A percentile compares a stretch with the other conserved stretches of the same genome.
phyloP scores from a whole-genome alignment of 2,888 invertebrate species.

The Clostera curtula region DNA sequence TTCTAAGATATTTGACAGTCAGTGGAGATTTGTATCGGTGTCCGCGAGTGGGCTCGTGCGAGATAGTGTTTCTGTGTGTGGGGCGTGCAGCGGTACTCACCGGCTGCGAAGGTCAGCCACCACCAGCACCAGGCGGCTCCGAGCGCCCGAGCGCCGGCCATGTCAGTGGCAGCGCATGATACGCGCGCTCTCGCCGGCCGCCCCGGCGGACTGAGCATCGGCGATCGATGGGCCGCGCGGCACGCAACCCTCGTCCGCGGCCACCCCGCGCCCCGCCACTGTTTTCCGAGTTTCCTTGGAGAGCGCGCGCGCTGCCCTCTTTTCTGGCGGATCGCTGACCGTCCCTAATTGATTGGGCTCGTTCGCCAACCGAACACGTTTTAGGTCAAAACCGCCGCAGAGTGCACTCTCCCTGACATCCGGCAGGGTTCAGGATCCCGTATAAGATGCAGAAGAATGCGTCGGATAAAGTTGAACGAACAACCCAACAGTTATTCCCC shows the following conservation, averaged over 20 bases:
- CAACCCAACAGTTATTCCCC: too few relatives aligned
- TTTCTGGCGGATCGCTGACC: constrained; percentile 71
- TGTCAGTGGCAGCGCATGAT: constrained; percentile 71
- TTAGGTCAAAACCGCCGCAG: constrained; percentile 69
- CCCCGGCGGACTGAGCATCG: constrained; percentile 68
- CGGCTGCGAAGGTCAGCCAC: constrained; percentile 71
- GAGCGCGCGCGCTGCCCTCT: constrained; percentile 76
- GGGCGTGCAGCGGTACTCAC: constrained; percentile 67
- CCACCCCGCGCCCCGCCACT: constrained; percentile 47
- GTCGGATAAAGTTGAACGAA: too few relatives aligned
- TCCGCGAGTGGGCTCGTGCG: too few relatives aligned
- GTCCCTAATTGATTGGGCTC: constrained; percentile 71
- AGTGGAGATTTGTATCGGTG: too few relatives aligned
- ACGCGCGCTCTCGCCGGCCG: constrained; percentile 73
- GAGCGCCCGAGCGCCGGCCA: constrained; percentile 76
- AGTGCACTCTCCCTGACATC: too few relatives aligned
- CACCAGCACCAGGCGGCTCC: constrained; percentile 72
- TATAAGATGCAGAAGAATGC: too few relatives aligned
- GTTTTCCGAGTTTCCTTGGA: constrained; percentile 71
- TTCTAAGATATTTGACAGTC: too few relatives aligned
- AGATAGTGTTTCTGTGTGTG: too few relatives aligned
- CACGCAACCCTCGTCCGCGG: constrained; percentile 62
- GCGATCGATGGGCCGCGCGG: constrained; percentile 57
- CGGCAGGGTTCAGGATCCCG: too few relatives aligned
- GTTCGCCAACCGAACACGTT: constrained; percentile 65